These are phyloP conservation scores for Odocoileus virginianus DNA, from an alignment of 2,113 vertebrate species.

Conservation along the genomic window DNA sequence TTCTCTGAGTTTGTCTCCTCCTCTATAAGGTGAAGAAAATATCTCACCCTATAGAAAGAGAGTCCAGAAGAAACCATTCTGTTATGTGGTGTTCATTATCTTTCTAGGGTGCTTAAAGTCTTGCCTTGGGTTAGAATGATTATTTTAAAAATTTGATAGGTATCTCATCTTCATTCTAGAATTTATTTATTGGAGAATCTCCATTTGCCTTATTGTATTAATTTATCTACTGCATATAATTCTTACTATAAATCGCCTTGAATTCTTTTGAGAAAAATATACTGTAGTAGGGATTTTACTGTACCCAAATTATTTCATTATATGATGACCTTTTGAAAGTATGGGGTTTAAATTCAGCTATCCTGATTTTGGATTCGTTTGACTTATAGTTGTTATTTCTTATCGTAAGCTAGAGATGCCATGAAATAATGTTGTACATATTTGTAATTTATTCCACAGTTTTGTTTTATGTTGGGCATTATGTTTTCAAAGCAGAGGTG, in stretches of 20 bases:
- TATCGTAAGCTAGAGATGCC: conserved; percentile 18
- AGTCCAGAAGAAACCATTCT: background rate
- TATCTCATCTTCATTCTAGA: background rate
- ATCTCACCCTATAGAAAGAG: background rate
- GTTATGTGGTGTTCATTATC: background rate
- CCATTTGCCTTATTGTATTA: background rate
- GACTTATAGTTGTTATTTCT: background rate
- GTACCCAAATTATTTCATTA: background rate
- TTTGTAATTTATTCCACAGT: conserved; percentile 4
- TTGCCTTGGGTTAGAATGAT: background rate
- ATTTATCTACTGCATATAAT: background rate
- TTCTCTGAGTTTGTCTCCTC: conserved; percentile 19
- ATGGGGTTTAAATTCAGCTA: conserved; percentile 3
- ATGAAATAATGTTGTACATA: background rate
- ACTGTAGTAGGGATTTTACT: background rate
- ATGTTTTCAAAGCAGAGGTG: background rate
- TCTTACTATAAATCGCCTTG: background rate
- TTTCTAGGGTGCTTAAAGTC: conserved; percentile 20
- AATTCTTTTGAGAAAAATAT: conserved; percentile 10
- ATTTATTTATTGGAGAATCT: conserved; percentile 9
- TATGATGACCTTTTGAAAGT: background rate
- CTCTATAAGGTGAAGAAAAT: background rate
- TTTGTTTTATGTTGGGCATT: background rate
- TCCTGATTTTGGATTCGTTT: conserved; percentile 19
- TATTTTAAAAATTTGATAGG: background rate